A percentile compares a stretch with the other conserved stretches of the same genome.
Conservation (phyloP, 2,797 vertebrate species). For the Macrochelys suwanniensis region DNA sequence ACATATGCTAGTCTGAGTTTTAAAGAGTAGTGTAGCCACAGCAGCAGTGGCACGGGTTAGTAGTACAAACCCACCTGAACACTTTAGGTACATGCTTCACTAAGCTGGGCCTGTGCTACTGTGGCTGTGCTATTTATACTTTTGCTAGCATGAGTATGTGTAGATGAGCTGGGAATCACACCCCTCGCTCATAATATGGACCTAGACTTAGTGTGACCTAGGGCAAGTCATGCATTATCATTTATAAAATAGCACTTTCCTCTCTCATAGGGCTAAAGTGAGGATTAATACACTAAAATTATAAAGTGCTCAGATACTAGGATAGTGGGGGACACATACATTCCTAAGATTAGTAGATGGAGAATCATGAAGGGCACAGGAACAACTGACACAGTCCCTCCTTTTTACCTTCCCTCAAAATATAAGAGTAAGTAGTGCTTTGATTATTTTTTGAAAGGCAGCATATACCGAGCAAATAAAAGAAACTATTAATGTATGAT, state of each 20-base stretch:
- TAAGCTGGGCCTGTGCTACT: not conserved
- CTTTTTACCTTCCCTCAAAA: not conserved
- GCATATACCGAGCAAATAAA: constrained; percentile 11
- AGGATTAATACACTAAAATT: not conserved
- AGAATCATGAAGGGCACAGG: not conserved
- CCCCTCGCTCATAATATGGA: not conserved
- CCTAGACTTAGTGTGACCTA: not conserved
- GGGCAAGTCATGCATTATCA: not conserved
- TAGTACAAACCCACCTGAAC: not conserved
- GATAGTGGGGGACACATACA: not conserved
- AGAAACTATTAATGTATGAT: not conserved
- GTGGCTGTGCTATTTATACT: not conserved
- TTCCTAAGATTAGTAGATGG: not conserved
- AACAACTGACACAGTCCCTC: not conserved
- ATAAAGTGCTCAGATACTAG: not conserved
- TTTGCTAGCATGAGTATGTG: not conserved
- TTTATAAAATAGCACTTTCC: not conserved
- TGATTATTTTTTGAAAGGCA: constrained; percentile 24
- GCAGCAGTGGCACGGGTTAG: not conserved
- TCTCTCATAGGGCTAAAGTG: not conserved
- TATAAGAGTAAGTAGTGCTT: not conserved
- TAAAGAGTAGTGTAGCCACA: not conserved
- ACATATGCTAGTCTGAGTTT: not conserved
- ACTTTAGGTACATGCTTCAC: not conserved
- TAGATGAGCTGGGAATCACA: not conserved